phyloP scores from a whole-genome alignment of 92 coral and sea anemone genomes.

The Zoanthus solanderi region DNA sequence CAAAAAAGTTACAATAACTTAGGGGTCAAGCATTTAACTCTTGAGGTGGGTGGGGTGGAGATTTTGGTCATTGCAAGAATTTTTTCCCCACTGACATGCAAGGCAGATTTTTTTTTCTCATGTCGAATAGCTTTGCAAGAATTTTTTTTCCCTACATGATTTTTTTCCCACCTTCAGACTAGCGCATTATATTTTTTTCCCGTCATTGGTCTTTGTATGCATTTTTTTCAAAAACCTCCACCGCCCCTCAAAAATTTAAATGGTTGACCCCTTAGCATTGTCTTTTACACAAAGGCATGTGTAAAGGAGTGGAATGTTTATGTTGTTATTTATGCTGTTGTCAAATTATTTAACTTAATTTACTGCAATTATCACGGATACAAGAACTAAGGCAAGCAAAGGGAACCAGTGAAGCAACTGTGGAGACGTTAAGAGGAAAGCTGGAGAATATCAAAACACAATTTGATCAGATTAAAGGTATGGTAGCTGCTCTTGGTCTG shows the following conservation, averaged over 20 bases:
- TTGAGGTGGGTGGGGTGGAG: slow-evolving; percentile 2
- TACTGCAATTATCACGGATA: too few relatives aligned
- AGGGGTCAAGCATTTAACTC: slow-evolving; percentile 19
- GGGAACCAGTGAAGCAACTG: too few relatives aligned
- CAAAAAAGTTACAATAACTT: not conserved
- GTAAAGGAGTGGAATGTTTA: too few relatives aligned
- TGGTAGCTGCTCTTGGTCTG: slow-evolving; percentile 4
- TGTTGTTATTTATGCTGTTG: too few relatives aligned
- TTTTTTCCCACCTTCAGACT: slow-evolving; percentile 10
- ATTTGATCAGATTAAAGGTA: not conserved
- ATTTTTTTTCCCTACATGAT: slow-evolving; percentile 20
- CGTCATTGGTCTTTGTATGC: too few relatives aligned
- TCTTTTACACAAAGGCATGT: too few relatives aligned
- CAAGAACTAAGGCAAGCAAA: too few relatives aligned
- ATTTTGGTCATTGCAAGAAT: slow-evolving; percentile 13
- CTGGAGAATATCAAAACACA: not conserved
- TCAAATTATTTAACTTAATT: too few relatives aligned
- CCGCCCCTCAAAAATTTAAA: too few relatives aligned
- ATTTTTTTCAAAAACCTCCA: too few relatives aligned
- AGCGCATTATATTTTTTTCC: slow-evolving; percentile 12
- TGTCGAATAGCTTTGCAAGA: slow-evolving; percentile 25
- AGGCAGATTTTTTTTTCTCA: not conserved
- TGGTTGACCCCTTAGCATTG: too few relatives aligned
- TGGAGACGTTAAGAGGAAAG: not conserved
- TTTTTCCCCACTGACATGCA: not conserved